phyloP scores from a whole-genome alignment of 2,888 invertebrate genomes.

The Pyrocoelia pectoralis region DNA sequence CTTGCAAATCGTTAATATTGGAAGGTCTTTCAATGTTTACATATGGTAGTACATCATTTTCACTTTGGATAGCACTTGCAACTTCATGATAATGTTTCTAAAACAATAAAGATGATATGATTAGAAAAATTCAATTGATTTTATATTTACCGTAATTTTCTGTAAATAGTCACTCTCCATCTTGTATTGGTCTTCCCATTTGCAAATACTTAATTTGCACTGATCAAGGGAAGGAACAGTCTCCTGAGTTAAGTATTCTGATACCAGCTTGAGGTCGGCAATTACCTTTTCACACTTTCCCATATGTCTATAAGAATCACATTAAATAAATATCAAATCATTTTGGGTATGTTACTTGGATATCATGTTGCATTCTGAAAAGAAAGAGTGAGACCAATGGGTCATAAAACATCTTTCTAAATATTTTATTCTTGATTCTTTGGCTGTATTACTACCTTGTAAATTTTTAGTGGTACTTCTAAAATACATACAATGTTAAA shows the following conservation, averaged over 20 bases:
- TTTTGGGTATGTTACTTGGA: not conserved
- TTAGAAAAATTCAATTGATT: too few relatives aligned
- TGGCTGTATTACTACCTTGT: too few relatives aligned
- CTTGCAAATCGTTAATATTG: not conserved
- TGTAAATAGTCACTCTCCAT: not conserved
- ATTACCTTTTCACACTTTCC: not conserved
- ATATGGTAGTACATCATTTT: not conserved
- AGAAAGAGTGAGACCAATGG: not conserved
- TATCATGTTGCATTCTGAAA: not conserved
- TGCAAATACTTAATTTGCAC: not conserved
- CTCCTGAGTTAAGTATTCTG: not conserved
- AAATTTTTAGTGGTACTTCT: too few relatives aligned
- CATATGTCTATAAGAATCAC: not conserved
- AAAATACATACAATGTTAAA: too few relatives aligned
- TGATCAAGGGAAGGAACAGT: not conserved
- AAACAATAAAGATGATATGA: too few relatives aligned
- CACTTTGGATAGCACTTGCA: too few relatives aligned
- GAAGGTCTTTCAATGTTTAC: not conserved
- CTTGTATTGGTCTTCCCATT: not conserved
- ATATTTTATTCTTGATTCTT: too few relatives aligned
- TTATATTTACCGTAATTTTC: too few relatives aligned
- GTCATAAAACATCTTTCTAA: too few relatives aligned
- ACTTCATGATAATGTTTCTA: too few relatives aligned
- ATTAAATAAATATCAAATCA: not conserved
- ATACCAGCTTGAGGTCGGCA: not conserved